Evolutionary conservation across 2,888 invertebrate species (phyloP), one percentile per base, ranked within the genome.

Genomic region (Cataglyphis livida): DNA sequence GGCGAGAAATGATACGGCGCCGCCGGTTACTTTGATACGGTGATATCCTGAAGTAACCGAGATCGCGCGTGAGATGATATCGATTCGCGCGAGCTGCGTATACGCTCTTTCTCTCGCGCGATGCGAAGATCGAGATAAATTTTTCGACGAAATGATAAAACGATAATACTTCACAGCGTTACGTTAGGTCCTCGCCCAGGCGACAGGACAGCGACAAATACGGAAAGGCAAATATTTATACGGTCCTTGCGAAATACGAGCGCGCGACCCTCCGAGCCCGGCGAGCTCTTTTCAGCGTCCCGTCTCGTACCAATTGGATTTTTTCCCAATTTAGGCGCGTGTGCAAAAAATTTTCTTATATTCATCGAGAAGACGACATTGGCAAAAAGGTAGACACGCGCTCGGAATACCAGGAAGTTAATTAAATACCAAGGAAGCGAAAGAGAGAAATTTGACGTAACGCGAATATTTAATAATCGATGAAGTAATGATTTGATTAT

Each of bases 401-500:
- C 15, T 9, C 32, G 28, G 70, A 38, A 70, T 79, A 44, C 12
- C n/a, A 35, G 35, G 4, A 64, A 78, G 32, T 82, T 82, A 78
- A 83, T 83, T 82, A 68, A 61, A 81, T 74, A 78, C 73, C 61
- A 64, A 1, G 12, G 9, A 54, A 66, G n/a, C 44, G 15, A 41
- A 10, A 35, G 2, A 32, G 32, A 54, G 18, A 44, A 10, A 57
- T 28, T 51, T 28, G 35, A 61, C 18, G 6, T 75, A 15, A 15
- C 15, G 48, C 65, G 48, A 65, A 15, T 51, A 28, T 25, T 32
- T 70, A 44, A 41, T 65, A 82, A 83, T 83, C 82, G 83, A 85
- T 73, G 70, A 82, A 86, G 87, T 82, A 82, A 82, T 86, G 87
- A 84, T 90, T 87, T 85, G 85, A 88, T 88, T 87, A 88, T 84